A percentile compares a stretch with the other conserved stretches of the same genome.
Evolutionary conservation across 2,113 vertebrate species (phyloP).

Genomic region (Pseudonaja textilis): DNA sequence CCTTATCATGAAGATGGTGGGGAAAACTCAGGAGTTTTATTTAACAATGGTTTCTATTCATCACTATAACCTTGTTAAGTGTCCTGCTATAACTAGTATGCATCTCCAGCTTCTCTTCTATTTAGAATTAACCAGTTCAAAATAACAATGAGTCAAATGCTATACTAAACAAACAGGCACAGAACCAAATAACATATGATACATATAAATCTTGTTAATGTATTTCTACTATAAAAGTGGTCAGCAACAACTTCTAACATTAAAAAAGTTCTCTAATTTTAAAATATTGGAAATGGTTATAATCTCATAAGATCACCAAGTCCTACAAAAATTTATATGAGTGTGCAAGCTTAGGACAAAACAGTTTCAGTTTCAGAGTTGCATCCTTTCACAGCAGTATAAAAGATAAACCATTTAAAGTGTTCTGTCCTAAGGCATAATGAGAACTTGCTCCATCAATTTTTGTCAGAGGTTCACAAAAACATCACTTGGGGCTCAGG

Average conservation of each 20-base stretch:
- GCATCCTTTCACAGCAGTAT: background rate
- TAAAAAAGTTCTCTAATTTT: background rate
- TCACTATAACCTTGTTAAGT: background rate
- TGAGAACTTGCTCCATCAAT: background rate
- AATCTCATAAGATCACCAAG: background rate
- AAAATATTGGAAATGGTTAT: background rate
- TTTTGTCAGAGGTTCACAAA: background rate
- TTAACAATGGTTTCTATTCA: background rate
- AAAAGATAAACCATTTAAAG: background rate
- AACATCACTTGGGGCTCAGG: background rate
- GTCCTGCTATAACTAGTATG: background rate
- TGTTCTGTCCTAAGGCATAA: background rate
- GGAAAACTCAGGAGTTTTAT: background rate
- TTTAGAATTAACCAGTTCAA: background rate
- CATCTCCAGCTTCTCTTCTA: background rate
- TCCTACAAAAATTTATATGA: background rate
- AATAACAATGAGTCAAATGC: background rate
- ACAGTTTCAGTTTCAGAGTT: background rate
- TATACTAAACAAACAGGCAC: background rate
- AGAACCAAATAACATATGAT: background rate
- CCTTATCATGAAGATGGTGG: background rate
- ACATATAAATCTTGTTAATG: background rate
- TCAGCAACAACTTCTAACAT: background rate
- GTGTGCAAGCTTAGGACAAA: background rate
- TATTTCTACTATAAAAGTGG: background rate